phyloP scores from a whole-genome alignment of 2,888 invertebrate genomes.

The Tachina lurida region DNA sequence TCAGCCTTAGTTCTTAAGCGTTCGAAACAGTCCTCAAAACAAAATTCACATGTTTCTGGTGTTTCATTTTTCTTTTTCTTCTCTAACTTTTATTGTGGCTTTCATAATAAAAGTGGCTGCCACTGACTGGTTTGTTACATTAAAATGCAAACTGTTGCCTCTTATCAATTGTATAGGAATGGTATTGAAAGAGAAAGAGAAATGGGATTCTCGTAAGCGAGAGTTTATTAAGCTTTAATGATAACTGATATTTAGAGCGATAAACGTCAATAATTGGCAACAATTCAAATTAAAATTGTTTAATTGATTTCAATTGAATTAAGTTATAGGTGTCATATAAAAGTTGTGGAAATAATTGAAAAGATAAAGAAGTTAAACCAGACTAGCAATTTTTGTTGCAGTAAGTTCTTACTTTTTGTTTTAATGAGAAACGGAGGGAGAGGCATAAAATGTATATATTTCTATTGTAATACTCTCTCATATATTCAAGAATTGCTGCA shows the following conservation, averaged over 20 bases:
- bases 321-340: slow-evolving; percentile 13
- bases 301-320: slow-evolving; percentile 64
- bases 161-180: slow-evolving; percentile 56
- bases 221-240: slow-evolving; percentile 66
- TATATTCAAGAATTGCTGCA: too few species aligned
- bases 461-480: too few species aligned
- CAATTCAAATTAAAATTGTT: slow-evolving; percentile 62
- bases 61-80: not conserved
- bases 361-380: not conserved
- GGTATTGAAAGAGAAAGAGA: not conserved
- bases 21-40: not conserved
- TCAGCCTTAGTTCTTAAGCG: too few species aligned
- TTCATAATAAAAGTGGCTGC: slow-evolving; percentile 14
- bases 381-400: too few species aligned
- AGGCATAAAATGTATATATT: too few species aligned
- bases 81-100: not conserved
- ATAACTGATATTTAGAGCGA: slow-evolving; percentile 61
- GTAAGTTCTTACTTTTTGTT: too few species aligned
- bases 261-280: slow-evolving; percentile 54
- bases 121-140: slow-evolving; percentile 32
- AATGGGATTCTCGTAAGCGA: not conserved
- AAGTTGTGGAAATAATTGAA: not conserved
- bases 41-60: not conserved
- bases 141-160: slow-evolving; percentile 56
- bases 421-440: too few species aligned